Base-by-base conservation (phyloP, 2,888 invertebrate species). In the Diarsia mendica region DNA sequence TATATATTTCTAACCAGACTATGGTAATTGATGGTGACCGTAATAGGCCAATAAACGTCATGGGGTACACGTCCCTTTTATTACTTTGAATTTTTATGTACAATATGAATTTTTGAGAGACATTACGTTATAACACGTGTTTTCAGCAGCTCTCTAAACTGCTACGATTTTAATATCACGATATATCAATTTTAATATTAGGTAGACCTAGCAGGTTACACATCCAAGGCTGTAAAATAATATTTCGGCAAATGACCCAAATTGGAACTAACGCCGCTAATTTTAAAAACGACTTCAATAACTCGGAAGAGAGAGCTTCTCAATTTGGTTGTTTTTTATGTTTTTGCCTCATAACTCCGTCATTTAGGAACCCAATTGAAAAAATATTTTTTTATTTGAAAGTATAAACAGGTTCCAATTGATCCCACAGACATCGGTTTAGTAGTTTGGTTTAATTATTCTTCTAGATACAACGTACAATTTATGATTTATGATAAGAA, bases 31-130 rank as follows among this genome's bases (percentile, higher is more conserved):
- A 77, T 58, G 71, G 64, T 44, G 9, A 33, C 44, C 4, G 49
- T 77, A 51, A 71, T 23, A 51, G 44, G 64, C 55, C 64, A 58
- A 77, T 77, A 71, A 76, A 65, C 13, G 49, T 58, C 58, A 65
- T 23, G n/a, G 20, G 20, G n/a, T 4, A 23, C 64, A 70, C 53
- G 28, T 69, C n/a, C 18, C 55, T 23, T 68, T 64, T 75, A 69
- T 49, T 64, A 64, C 13, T 70, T 44, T 33, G 6, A 76, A 33
- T 49, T 77, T 64, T 46, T 71, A 77, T 77, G 3, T 33, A 23
- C 15, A 6, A 49, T 4, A 71, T 65, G 65, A 51, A 77, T 77
- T 65, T 6, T 46, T 53, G n/a, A 8, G 23, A 15, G 3, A 13
- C n/a, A 51, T 65, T 53, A 77, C 72, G 33, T n/a, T 20, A 51